Evolutionary conservation across 2,113 vertebrate species (phyloP), one percentile per base, ranked within the genome.

Genomic region (Lanius collurio): DNA sequence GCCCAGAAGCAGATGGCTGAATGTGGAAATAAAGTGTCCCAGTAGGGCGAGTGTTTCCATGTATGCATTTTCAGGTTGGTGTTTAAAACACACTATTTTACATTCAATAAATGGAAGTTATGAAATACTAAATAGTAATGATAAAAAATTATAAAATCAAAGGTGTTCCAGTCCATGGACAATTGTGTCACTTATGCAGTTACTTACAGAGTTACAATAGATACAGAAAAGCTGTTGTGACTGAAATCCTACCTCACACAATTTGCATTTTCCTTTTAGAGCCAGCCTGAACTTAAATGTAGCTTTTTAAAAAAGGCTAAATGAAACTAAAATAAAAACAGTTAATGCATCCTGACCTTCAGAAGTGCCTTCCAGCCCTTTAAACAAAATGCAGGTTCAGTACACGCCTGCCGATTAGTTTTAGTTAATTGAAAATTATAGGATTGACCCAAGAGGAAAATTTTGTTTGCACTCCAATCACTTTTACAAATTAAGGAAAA

Each of bases 361-460:
- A 87, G 97, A 98, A 97, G 98, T 98, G 97, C 98, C 97, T 98
- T 97, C 96, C 97, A 98, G 98, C 91, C 97, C 97, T 98, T 98
- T 98, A 98, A 98, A 98, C 98, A 98, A 98, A 98, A 98, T 97
- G 95, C 97, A 98, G 97, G 98, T 97, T 98, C 96, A 96, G 95
- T 97, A 96, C 93, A 96, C 78, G 96, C 97, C 95, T 98, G 97
- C 83, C 97, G 95, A 98, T 98, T 98, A 98, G 98, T 98, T 98
- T 98, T 98, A 98, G 98, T 98, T 98, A 98, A 98, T 98, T 98
- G 98, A 98, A 98, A 98, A 98, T 98, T 98, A 98, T 98, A 98
- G 98, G 98, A 98, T 98, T 98, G 98, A 98, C 98, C 98, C 98
- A 98, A 97, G 98, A 98, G 98, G 98, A 98, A 98, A 98, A 98